These are phyloP conservation scores for Cheilosia pagana DNA, from an alignment of 2,888 invertebrate species.

Conservation along the genomic window DNA sequence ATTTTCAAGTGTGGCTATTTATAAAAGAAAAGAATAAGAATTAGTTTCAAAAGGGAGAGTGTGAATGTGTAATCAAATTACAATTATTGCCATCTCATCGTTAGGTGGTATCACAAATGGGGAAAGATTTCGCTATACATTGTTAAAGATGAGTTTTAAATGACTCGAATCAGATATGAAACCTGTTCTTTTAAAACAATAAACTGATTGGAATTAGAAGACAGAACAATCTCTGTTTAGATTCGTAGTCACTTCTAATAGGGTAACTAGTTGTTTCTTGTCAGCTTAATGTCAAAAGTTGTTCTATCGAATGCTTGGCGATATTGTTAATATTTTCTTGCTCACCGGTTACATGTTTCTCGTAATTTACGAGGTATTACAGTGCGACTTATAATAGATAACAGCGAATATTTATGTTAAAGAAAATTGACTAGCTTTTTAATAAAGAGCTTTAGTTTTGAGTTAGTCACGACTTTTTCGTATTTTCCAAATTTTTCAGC, in stretches of 20 bases:
- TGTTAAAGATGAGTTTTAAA: neutral
- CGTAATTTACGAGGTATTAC: neutral
- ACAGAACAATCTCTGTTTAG: neutral
- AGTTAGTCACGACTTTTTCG: too few relatives aligned
- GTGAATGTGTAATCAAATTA: too few relatives aligned
- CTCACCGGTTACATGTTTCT: neutral
- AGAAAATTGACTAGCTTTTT: too few relatives aligned
- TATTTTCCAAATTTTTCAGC: too few relatives aligned
- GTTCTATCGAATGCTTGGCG: slow-evolving; percentile 30
- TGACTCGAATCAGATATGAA: neutral
- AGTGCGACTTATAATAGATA: neutral
- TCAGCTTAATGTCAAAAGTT: slow-evolving; percentile 50
- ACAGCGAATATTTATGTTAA: too few relatives aligned
- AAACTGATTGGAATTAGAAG: neutral
- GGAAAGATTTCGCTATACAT: neutral
- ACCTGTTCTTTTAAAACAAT: neutral
- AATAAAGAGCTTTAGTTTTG: too few relatives aligned
- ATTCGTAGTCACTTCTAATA: slow-evolving; percentile 11
- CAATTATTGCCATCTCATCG: too few relatives aligned
- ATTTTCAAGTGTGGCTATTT: too few relatives aligned
- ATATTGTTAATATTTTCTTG: slow-evolving; percentile 14
- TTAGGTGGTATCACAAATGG: too few relatives aligned
- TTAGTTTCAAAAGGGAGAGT: neutral
- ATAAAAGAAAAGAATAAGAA: too few relatives aligned
- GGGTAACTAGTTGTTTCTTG: slow-evolving; percentile 1